Evolutionary conservation across 2,888 invertebrate genomes (phyloP), one percentile per base, ranked within the genome.

Genomic region (Argyresthia goedartella): DNA sequence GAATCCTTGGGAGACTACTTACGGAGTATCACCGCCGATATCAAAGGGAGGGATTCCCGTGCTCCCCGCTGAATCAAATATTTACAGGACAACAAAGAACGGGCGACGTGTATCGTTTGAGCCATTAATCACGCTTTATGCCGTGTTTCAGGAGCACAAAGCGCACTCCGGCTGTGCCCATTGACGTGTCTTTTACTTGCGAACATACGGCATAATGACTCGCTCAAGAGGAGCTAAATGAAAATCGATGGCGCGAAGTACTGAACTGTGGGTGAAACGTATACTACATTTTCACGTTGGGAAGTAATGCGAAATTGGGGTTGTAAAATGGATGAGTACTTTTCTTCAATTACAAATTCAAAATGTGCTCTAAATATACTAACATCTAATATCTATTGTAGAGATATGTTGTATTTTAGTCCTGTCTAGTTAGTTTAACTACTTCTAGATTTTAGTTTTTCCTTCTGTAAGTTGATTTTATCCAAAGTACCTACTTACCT

Each of bases 51-150:
- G 73, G 76, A 76, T 79, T 76, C 72, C 68, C 69, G 65, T 65
- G 70, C 66, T 25, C 71, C 71, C 62, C 39, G 15, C 53, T 61
- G 67, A 73, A 76, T 77, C 77, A 76, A 79, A 85, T 81, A 82
- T 85, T 84, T 81, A 80, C 71, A 62, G 64, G 74, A 72, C 78
- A 79, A 81, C 81, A 84, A 84, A 81, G 80, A 79, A 75, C 71
- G 76, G 66, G 70, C 71, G 65, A 62, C 69, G 70, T 74, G 73
- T 76, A 80, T 76, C 75, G 78, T 66, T 66, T 66, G 68, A 69
- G 70, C 73, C 81, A 85, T 85, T 84, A 82, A 85, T 85, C 82
- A 85, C 75, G 62, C 74, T 69, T 81, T 82, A 77, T 75, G 71
- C 66, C 69, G 64, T 66, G 71, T 67, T 52, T 49, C 33, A n/a